Percentiles rank a stretch among this genome's conserved stretches.
phyloP scores from a whole-genome alignment of 2,113 vertebrate species.

The Eublepharis macularius region DNA sequence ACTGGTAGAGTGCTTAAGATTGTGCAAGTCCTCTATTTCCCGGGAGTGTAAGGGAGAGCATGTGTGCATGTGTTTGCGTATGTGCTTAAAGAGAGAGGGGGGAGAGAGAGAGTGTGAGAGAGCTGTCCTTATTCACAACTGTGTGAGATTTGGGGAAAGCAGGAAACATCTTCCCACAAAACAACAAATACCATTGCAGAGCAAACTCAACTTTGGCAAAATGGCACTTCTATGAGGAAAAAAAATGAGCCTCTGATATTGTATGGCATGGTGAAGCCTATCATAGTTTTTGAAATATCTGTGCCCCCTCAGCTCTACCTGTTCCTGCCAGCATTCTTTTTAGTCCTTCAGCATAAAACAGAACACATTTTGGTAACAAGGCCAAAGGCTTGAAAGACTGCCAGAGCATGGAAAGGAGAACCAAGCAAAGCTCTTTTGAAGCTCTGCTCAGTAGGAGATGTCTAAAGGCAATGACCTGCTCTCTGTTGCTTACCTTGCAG shows the following conservation, averaged over 20 bases:
- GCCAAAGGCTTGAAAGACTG: constrained; percentile 23
- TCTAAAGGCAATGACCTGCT: constrained; percentile 37
- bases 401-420: not conserved
- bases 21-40: too few species aligned
- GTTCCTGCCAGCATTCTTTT: constrained; percentile 7
- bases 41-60: too few species aligned
- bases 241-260: not conserved
- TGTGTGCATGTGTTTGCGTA: too few species aligned
- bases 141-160: not conserved
- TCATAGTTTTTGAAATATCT: constrained; percentile 5
- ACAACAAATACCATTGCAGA: not conserved
- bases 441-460: constrained; percentile 24
- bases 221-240: not conserved
- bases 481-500: constrained; percentile 44
- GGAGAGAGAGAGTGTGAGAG: too few species aligned
- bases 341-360: not conserved
- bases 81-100: too few species aligned
- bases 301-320: not conserved
- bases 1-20: too few species aligned
- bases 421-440: constrained; percentile 48
- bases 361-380: constrained; percentile 41
- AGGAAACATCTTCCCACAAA: not conserved
- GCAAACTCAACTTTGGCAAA: not conserved
- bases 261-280: not conserved
- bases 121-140: too few species aligned